These are phyloP conservation scores for Aspidiotus rigidus DNA, from an alignment of 2,888 invertebrate genomes.

Conservation along the genomic window DNA sequence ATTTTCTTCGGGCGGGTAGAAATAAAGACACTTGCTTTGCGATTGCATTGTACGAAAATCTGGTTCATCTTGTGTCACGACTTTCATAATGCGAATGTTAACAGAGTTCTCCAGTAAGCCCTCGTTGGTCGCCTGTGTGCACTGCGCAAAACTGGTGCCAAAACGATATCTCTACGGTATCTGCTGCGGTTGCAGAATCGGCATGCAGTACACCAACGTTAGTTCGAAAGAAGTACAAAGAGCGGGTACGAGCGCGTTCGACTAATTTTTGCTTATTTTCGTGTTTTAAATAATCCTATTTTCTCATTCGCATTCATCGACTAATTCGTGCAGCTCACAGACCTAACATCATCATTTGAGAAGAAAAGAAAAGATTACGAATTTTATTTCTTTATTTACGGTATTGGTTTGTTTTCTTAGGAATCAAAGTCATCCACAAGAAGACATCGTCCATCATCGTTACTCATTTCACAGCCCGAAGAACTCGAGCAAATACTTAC, in stretches of 20 bases:
- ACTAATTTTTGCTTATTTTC: not conserved
- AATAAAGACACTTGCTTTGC: too few species aligned
- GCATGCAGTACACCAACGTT: slow-evolving; percentile 28
- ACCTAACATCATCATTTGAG: too few species aligned
- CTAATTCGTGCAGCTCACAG: too few species aligned
- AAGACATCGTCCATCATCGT: slow-evolving; percentile 25
- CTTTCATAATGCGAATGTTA: not conserved
- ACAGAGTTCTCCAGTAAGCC: slow-evolving; percentile 26
- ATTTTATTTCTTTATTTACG: too few species aligned
- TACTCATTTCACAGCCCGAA: slow-evolving; percentile 24
- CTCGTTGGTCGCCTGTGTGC: slow-evolving; percentile 28
- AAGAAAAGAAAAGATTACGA: too few species aligned
- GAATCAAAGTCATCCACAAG: slow-evolving; percentile 8
- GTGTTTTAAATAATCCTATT: not conserved
- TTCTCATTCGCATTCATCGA: not conserved
- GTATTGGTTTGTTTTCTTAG: slow-evolving; percentile 1
- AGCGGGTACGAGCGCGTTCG: slow-evolving; percentile 15
- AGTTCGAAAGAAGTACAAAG: slow-evolving; percentile 15
- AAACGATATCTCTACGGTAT: slow-evolving; percentile 14
- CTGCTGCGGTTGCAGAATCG: slow-evolving; percentile 15
- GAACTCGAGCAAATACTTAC: slow-evolving; percentile 23
- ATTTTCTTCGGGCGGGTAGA: too few species aligned
- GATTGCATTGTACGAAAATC: too few species aligned
- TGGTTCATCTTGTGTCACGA: too few species aligned
- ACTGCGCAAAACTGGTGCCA: slow-evolving; percentile 22